Evolutionary conservation across 2,113 vertebrate genomes (phyloP), one percentile per base, ranked within the genome.

Genomic region (Pseudorasbora parva): DNA sequence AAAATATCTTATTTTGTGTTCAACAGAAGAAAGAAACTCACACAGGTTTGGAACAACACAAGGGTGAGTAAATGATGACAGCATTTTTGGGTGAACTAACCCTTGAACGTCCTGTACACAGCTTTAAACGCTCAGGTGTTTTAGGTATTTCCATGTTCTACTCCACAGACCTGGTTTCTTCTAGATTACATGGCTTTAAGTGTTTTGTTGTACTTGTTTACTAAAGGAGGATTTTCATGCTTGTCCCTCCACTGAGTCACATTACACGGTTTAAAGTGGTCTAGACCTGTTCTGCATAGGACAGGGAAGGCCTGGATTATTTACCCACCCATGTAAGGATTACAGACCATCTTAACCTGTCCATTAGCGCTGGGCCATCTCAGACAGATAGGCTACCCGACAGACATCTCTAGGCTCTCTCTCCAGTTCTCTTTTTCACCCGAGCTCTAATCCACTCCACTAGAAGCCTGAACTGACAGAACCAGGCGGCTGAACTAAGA

Each of bases 311-410:
- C 4, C 21, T 47, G 72, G 86, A 79, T 85, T 82, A 87, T 81
- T 81, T 51, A 81, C 78, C 64, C 64, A 81, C 78, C 64, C 78
- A 69, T 81, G 30, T 81, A 69, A 56, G 78, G 78, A 69, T 81
- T 81, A 77, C 25, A 49, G 4, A 66, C 27, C 30, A 75, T 51
- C 25, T 43, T 33, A 51, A 78, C 45, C 25, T 45, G 37, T 62
- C 73, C 66, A 84, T 82, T 82, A 73, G 56, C 33, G 14, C 51
- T 12, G 43, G 76, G 30, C 19, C 33, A 23, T 69, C n/a, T 27
- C 4, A 86, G 82, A 85, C 66, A 78, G 64, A 9, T 21, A 51
- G 86, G 81, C 83, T 74, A 57, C 85, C 78, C 49, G 4, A 47
- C n/a, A 76, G 47, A 78, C 47, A 54, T 54, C 51, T 54, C 51